Base-by-base conservation (phyloP, 1,140 invertebrate species). In the Aphelenchoides besseyi region DNA sequence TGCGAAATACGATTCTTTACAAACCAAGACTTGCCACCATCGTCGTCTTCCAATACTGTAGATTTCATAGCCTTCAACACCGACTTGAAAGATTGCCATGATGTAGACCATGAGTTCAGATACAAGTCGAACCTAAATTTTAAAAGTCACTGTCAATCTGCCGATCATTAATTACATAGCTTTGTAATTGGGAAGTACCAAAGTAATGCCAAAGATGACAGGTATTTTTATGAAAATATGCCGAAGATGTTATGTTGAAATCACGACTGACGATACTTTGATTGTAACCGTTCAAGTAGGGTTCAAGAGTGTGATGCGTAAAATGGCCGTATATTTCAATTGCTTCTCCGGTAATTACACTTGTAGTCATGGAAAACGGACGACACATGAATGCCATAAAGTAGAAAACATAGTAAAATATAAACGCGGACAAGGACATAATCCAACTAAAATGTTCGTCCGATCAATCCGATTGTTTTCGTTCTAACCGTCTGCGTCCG, bases 21-120 rank as follows among this genome's bases (percentile, higher is more conserved):
- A 37, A 23, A 84, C 82, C 70, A 84, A 70, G 33, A 84, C 72
- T 36, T 77, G 74, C 70, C 79, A 82, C 82, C 82, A 83, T 32
- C 80, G 69, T 18, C 74, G 61, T n/a, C 72, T 33, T 23, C 81
- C 81, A 32, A 84, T 84, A 36, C 68, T 32, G n/a, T 68, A 70
- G 28, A 82, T 80, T 55, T 82, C 80, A 3, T 48, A n/a, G 9
- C 73, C 30, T 41, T 83, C 81, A 5, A 74, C 12, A 28, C 16
- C 16, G n/a, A 66, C 35, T 36, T 75, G 74, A 30, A 67, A 54
- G 23, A 80, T 16, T 26, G 69, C 78, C 79, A 80, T 75, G 3
- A 72, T 52, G 30, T 63, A 28, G 9, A 81, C 52, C n/a, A 76
- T 29, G n/a, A 70, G 68, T 48, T 78, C 76, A 61, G 74, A 78